phyloP scores from a whole-genome alignment of 2,888 invertebrate genomes.

The Nemotelus nigrinus region DNA sequence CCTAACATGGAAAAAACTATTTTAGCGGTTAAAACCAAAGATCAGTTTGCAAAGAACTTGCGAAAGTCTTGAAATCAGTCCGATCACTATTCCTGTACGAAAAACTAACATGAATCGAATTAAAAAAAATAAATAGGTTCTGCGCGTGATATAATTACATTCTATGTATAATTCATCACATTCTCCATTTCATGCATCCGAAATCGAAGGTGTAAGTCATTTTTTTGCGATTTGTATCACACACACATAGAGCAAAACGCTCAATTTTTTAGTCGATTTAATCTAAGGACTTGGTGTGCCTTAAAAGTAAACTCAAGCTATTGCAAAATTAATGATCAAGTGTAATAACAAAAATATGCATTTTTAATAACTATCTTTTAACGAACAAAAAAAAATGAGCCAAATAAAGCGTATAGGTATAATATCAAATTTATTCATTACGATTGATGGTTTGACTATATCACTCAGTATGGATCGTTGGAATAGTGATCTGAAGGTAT shows the following conservation, averaged over 20 bases:
- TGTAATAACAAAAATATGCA: not conserved
- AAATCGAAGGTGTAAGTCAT: not conserved
- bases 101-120: not conserved
- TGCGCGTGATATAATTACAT: constrained; percentile 13
- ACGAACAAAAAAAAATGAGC: constrained; percentile 14
- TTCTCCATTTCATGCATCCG: constrained; percentile 29
- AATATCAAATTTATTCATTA: constrained; percentile 15
- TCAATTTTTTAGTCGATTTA: constrained; percentile 15
- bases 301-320: constrained; percentile 41
- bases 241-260: constrained; percentile 9
- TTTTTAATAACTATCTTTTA: constrained; percentile 35
- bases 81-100: constrained; percentile 11
- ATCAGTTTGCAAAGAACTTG: not conserved
- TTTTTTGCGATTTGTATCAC: constrained; percentile 3
- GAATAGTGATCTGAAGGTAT: constrained; percentile 17
- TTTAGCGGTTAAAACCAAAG: not conserved
- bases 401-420: not conserved
- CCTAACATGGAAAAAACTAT: not conserved
- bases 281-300: constrained; percentile 44
- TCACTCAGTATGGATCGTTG: constrained; percentile 22
- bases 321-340: constrained; percentile 29
- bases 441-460: constrained; percentile 6
- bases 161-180: constrained; percentile 2
- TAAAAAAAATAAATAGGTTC: not conserved
- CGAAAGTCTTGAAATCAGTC: not conserved